A percentile compares a stretch with the other conserved stretches of the same genome.
phyloP scores from a whole-genome alignment of 1,140 invertebrate genomes.

The Spodoptera frugiperda region DNA sequence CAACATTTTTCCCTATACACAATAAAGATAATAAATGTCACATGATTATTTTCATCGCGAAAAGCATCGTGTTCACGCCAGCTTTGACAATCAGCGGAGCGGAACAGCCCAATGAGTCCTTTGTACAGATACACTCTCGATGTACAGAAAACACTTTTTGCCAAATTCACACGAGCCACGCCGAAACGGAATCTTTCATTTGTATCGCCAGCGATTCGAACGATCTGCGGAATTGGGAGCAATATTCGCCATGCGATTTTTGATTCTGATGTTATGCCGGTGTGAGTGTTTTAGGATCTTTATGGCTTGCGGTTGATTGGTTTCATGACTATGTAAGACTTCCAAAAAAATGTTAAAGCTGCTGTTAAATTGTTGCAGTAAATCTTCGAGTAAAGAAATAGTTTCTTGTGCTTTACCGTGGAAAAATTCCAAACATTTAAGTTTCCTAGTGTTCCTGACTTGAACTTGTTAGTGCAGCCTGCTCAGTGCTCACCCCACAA shows the following conservation, averaged over 20 bases:
- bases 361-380: too few species aligned
- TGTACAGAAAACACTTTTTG: conserved; percentile 29
- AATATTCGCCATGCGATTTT: conserved; percentile 1
- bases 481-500: conserved; percentile 1
- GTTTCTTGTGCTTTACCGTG: too few species aligned
- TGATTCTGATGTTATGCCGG: neutral
- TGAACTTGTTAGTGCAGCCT: neutral
- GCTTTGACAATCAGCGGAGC: conserved; percentile 56
- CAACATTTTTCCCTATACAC: neutral
- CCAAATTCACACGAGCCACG: conserved; percentile 8
- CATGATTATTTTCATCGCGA: conserved; percentile 27
- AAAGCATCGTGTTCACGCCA: conserved; percentile 40
- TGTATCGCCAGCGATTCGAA: neutral
- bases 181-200: conserved; percentile 20
- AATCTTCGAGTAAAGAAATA: too few species aligned
- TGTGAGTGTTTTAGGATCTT: too few species aligned
- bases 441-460: neutral
- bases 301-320: too few species aligned
- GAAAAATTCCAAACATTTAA: neutral
- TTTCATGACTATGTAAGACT: too few species aligned
- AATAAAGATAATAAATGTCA: conserved; percentile 28
- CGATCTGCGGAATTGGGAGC: conserved; percentile 2
- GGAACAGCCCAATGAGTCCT: conserved; percentile 45
- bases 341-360: too few species aligned
- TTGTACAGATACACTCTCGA: conserved; percentile 38